Conservation (phyloP, 2,888 invertebrate species). For the Yponomeuta sedellus region DNA sequence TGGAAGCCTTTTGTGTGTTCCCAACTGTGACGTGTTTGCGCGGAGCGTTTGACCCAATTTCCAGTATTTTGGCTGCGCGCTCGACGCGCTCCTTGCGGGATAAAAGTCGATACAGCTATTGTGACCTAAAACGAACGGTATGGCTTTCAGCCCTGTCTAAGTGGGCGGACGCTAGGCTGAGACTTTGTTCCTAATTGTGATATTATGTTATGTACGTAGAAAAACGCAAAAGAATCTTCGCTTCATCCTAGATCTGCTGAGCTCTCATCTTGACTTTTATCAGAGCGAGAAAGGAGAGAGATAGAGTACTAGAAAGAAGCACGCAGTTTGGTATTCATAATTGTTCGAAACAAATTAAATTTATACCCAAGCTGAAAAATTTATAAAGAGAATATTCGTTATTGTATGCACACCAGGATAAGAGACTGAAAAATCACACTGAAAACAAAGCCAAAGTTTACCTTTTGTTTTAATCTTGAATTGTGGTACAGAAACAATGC, state of each 20-base stretch:
- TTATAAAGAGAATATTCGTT: too few relatives aligned
- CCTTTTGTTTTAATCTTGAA: not conserved
- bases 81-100: slow-evolving; percentile 1
- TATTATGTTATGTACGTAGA: too few relatives aligned
- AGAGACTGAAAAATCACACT: not conserved
- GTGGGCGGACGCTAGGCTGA: not conserved
- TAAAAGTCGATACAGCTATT: not conserved
- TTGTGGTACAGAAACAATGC: not conserved
- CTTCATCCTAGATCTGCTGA: too few relatives aligned
- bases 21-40: not conserved
- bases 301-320: too few relatives aligned
- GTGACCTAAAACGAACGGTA: not conserved
- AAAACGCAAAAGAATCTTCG: too few relatives aligned
- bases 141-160: not conserved
- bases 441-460: not conserved
- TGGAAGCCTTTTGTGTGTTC: not conserved
- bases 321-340: too few relatives aligned
- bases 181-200: too few relatives aligned
- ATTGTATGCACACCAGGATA: too few relatives aligned
- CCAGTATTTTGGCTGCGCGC: not conserved
- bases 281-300: too few relatives aligned
- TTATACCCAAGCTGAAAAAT: too few relatives aligned
- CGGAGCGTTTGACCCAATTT: not conserved
- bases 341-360: not conserved
- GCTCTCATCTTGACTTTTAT: too few relatives aligned